Base-by-base conservation (phyloP, 1,140 invertebrate species). In the Drosophila sproati region DNA sequence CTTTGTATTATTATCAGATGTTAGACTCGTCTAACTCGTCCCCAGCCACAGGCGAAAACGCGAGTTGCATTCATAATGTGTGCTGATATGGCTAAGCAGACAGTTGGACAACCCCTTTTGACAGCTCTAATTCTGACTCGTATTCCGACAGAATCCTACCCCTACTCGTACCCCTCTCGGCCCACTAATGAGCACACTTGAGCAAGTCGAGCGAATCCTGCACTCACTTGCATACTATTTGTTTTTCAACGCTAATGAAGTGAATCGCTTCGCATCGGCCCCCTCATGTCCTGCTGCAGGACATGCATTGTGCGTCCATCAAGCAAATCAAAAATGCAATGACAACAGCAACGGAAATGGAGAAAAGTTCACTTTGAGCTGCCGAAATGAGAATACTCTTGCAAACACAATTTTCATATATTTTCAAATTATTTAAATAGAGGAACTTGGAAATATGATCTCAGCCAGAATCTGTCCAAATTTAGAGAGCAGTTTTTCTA, bases 121-220 rank as follows among this genome's bases (percentile, higher is more conserved):
- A 41, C 52, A 55, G 8, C 34, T 59, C 47, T 43, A 60, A 31
- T 37, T 29, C 56, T 20, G 50, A 55, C 12, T 34, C 54, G 4
- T 54, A 50, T 43, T 47, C 48, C 28, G 10, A 34, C 12, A 20
- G 20, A 20, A 20, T 20, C 34, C 28, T 10, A 41, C 12, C 43
- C 35, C 51, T 12, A 2, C 32, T 4, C 48, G 31, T 59, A 3
- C 20, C 31, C 35, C 10, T 29, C 29, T 66, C 52, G 43, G 41
- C 45, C 63, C 64, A 80, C 81, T 90, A 89, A 89, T 90, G 85
- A 85, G 85, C 86, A 77, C 85, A 89, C 85, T 89, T 90, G 81
- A 89, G 64, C 78, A 79, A 76, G 62, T 87, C 77, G 48, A 43
- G 52, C 52, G 55, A 51, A 32, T 76, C 32, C 62, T 52, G 69